Conservation (phyloP, 2,113 vertebrate genomes). For the Sclerurus mexicanus region DNA sequence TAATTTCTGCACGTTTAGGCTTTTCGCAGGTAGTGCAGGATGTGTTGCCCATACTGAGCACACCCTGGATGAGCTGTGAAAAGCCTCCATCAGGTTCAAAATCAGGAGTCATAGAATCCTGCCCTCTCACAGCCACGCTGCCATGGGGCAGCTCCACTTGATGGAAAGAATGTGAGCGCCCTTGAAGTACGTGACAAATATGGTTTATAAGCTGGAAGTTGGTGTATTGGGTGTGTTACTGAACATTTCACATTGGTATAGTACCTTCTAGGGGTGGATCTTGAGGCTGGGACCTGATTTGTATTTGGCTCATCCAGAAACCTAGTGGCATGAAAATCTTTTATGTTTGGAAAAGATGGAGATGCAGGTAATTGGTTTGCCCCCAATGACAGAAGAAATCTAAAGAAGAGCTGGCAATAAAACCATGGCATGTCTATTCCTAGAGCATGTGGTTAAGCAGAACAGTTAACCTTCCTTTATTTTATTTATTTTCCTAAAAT, state of each 20-base stretch:
- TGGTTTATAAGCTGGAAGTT: not conserved
- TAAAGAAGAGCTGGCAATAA: not conserved
- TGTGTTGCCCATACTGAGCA: not conserved
- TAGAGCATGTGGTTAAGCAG: not conserved
- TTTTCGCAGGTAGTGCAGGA: not conserved
- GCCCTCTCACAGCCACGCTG: not conserved
- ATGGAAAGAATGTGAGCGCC: not conserved
- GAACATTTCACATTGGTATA: accelerated
- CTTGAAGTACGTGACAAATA: not conserved
- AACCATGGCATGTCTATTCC: not conserved
- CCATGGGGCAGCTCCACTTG: accelerated
- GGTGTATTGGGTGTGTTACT: not conserved
- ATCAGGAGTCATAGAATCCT: not conserved
- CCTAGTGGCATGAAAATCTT: not conserved
- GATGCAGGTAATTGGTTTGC: not conserved
- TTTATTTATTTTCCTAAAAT: not conserved
- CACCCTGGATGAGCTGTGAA: not conserved
- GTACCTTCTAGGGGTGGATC: not conserved
- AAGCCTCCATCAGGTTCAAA: not conserved
- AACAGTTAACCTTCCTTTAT: not conserved
- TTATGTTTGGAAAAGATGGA: not conserved
- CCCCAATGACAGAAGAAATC: not conserved
- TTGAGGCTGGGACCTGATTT: not conserved
- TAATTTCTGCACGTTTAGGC: not conserved
- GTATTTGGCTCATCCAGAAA: not conserved